These are phyloP conservation scores for Drosophila bocki DNA, from an alignment of 1,140 invertebrate species.

Conservation along the genomic window DNA sequence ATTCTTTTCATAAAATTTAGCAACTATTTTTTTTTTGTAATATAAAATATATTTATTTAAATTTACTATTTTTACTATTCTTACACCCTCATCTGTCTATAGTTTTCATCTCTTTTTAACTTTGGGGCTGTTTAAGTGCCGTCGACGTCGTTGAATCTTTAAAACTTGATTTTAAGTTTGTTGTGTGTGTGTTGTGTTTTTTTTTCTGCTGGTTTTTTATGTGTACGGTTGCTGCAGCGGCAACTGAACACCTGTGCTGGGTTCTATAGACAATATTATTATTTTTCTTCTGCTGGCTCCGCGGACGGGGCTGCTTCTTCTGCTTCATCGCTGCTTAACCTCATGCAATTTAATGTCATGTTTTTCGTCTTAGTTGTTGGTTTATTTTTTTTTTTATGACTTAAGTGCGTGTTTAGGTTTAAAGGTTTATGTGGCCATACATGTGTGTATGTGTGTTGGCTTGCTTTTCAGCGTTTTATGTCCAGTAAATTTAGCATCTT, in stretches of 20 bases:
- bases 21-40: too few relatives aligned
- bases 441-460: slow-evolving; percentile 8
- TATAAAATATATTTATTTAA: not conserved
- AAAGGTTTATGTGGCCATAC: slow-evolving; percentile 67
- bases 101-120: slow-evolving; percentile 8
- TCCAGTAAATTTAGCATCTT: slow-evolving; percentile 76
- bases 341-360: slow-evolving; percentile 83
- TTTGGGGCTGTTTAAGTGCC: slow-evolving; percentile 74
- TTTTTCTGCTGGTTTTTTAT: slow-evolving; percentile 52
- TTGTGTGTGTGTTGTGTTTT: slow-evolving; percentile 44
- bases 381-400: slow-evolving; percentile 71
- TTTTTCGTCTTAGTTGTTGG: slow-evolving; percentile 77
- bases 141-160: slow-evolving; percentile 74
- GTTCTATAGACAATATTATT: slow-evolving; percentile 78
- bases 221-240: slow-evolving; percentile 57
- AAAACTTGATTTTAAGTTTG: slow-evolving; percentile 83
- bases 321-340: slow-evolving; percentile 58
- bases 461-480: slow-evolving; percentile 55
- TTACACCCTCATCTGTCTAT: not conserved
- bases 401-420: slow-evolving; percentile 83
- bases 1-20: too few relatives aligned
- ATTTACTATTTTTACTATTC: not conserved
- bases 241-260: slow-evolving; percentile 82
- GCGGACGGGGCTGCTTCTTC: slow-evolving; percentile 16
- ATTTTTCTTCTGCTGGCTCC: slow-evolving; percentile 39